phyloP scores from a whole-genome alignment of 2,888 invertebrate genomes.

The Phytoseiulus persimilis region DNA sequence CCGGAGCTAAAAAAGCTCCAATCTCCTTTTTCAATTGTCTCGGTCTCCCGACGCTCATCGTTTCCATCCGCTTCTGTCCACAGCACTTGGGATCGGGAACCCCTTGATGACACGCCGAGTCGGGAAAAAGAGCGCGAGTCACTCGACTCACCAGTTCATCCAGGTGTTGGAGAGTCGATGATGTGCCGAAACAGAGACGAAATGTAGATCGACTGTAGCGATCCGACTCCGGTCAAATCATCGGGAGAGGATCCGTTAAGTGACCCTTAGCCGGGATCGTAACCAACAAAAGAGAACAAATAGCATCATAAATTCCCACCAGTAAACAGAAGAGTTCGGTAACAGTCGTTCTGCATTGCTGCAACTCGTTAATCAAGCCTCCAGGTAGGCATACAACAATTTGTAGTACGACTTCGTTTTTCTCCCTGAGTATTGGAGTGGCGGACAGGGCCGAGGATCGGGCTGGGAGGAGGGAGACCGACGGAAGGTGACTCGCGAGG shows the following conservation, averaged over 20 bases:
- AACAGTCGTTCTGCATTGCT: neutral
- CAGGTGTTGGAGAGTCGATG: neutral
- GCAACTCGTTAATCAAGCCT: neutral
- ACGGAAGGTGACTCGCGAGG: neutral
- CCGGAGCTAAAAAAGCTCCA: neutral
- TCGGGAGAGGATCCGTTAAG: neutral
- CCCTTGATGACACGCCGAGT: neutral
- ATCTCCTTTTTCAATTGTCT: neutral
- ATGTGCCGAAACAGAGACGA: neutral
- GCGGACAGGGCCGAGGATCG: neutral
- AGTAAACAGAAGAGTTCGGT: conserved; percentile 5
- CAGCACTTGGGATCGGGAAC: neutral
- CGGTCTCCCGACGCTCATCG: neutral
- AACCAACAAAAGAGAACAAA: neutral
- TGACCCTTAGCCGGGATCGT: neutral
- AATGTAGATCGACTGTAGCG: neutral
- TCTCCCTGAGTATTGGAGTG: neutral
- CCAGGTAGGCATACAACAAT: neutral
- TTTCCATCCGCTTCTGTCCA: neutral
- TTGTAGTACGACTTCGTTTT: neutral
- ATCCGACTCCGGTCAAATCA: neutral
- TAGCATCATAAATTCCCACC: neutral
- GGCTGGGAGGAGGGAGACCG: neutral
- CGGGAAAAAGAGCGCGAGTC: neutral
- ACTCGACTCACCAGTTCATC: neutral